phyloP scores from a whole-genome alignment of 2,888 invertebrate species.

The Drosophila incognita region DNA sequence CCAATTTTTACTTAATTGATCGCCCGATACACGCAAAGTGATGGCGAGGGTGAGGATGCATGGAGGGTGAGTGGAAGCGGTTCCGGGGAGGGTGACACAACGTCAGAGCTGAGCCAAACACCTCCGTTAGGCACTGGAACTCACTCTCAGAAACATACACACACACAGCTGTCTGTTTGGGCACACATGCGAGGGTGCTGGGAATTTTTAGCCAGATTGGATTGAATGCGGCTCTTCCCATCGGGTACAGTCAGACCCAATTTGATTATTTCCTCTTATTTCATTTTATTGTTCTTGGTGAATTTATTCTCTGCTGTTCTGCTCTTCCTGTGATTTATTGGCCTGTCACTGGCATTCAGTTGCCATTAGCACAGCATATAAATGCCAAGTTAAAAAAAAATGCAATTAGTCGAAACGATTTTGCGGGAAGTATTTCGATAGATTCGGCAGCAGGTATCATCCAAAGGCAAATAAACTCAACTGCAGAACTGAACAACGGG shows the following conservation, averaged over 20 bases:
- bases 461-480: conserved; percentile 11
- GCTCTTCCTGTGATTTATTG: conserved; percentile 45
- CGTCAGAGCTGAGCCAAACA: conserved; percentile 25
- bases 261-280: conserved; percentile 48
- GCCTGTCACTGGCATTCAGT: conserved; percentile 37
- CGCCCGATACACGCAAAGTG: conserved; percentile 37
- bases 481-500: conserved; percentile 9
- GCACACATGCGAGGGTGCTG: conserved; percentile 39
- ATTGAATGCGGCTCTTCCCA: conserved; percentile 27
- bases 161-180: conserved; percentile 31
- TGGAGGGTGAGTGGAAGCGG: conserved; percentile 29
- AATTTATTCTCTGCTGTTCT: conserved; percentile 14
- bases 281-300: conserved; percentile 13
- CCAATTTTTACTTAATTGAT: conserved; percentile 62
- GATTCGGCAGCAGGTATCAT: conserved; percentile 33
- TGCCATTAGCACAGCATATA: conserved; percentile 40
- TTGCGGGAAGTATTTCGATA: not conserved
- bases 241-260: conserved; percentile 61
- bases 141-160: conserved; percentile 9
- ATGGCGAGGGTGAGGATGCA: not conserved
- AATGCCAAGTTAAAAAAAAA: conserved; percentile 11
- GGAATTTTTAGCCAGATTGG: conserved; percentile 17
- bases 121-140: conserved; percentile 47
- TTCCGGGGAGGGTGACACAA: conserved; percentile 43
- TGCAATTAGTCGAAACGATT: conserved; percentile 15